Conservation (phyloP, 2,797 vertebrate genomes). For the Melanotaenia parkinsoni region DNA sequence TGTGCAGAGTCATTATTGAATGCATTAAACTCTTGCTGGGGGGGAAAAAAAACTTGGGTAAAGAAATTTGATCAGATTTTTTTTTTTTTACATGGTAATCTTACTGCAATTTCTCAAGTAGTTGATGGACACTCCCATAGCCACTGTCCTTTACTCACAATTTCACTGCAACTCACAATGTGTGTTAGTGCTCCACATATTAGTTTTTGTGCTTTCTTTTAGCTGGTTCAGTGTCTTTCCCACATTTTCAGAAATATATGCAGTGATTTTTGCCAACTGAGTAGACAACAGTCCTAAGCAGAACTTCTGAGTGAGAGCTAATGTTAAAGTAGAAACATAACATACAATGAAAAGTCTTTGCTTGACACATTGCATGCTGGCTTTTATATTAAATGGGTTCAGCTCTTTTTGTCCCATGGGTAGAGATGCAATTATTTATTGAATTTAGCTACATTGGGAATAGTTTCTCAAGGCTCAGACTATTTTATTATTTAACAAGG, state of each 20-base stretch:
- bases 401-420: not conserved
- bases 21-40: too few species aligned
- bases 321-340: not conserved
- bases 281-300: not conserved
- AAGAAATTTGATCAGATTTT: too few species aligned
- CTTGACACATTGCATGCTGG: not conserved
- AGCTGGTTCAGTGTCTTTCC: too few species aligned
- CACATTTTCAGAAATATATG: not conserved
- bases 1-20: too few species aligned
- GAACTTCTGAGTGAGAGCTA: not conserved
- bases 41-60: too few species aligned
- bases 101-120: too few species aligned
- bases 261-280: not conserved
- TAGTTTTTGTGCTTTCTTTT: too few species aligned
- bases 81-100: too few species aligned
- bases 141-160: too few species aligned
- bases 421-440: constrained; percentile 7
- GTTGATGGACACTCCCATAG: too few species aligned
- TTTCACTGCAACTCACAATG: too few species aligned
- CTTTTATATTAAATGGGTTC: not conserved
- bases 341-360: not conserved
- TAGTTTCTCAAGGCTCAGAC: not conserved
- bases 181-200: too few species aligned
- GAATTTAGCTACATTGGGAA: not conserved
- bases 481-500: not conserved